These are phyloP conservation scores for Phortica variegata DNA, from an alignment of 1,140 invertebrate species.

Conservation along the genomic window DNA sequence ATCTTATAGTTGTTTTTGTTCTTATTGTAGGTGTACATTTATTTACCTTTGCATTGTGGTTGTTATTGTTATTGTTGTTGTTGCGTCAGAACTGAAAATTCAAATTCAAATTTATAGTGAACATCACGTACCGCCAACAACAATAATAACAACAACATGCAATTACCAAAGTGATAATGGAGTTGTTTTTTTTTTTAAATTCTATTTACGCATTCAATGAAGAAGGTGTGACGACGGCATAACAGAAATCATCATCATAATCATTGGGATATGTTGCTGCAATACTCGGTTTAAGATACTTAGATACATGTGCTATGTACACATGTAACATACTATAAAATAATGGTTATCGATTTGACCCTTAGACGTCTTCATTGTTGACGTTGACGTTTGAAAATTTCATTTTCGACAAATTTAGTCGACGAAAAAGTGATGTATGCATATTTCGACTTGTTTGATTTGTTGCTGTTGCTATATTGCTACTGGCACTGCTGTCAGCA, in stretches of 20 bases:
- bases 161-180: slow-evolving; percentile 42
- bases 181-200: slow-evolving; percentile 44
- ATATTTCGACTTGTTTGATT: slow-evolving; percentile 52
- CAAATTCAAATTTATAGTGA: slow-evolving; percentile 52
- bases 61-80: slow-evolving; percentile 23
- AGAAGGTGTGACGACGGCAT: not conserved
- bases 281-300: too few species aligned
- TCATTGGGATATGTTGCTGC: too few species aligned
- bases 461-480: slow-evolving; percentile 9
- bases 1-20: too few species aligned
- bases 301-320: not conserved
- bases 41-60: slow-evolving; percentile 27
- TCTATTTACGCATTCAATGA: slow-evolving; percentile 34
- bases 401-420: too few species aligned
- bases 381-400: slow-evolving; percentile 24
- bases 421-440: too few species aligned
- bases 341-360: slow-evolving; percentile 54
- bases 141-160: slow-evolving; percentile 15
- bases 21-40: slow-evolving; percentile 13
- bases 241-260: slow-evolving; percentile 2
- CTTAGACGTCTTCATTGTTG: slow-evolving; percentile 16
- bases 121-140: slow-evolving; percentile 39
- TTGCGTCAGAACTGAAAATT: slow-evolving; percentile 49
- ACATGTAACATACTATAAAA: slow-evolving; percentile 29
- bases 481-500: not conserved